Base-by-base conservation (phyloP, 2,888 invertebrate genomes). In the Sphaerophoria taeniata region DNA sequence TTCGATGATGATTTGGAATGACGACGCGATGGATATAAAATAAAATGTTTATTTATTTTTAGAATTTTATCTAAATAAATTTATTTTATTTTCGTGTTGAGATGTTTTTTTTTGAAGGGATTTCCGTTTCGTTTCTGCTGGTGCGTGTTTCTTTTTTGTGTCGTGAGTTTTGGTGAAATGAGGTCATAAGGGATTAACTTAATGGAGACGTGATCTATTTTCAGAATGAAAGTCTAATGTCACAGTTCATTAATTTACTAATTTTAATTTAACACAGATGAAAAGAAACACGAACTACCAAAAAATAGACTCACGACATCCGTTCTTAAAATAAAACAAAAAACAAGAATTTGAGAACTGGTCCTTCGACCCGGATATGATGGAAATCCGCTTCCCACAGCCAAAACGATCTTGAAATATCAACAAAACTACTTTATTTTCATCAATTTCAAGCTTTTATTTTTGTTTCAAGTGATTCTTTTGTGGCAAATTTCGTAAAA, bases 181-280 rank as follows among this genome's bases (percentile, higher is more conserved):
- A 88, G 89, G 89, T 89, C 89, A 89, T 88, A 87, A 88, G 89
- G 88, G 87, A 88, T 89, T 86, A 87, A 88, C 88, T 87, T 6
- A 16, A 47, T 36, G 36, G 6, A 7, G 31, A 65, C 5, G 53
- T 9, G n/a, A 43, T 39, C 67, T 67, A 53, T 53, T 53, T 53
- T 53, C 4, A 12, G 53, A 51, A 33, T 47, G 4, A 45, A 61
- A 45, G n/a, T 14, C 14, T 74, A 61, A 39, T 79, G 74, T 79
- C 77, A 53, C 74, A 74, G 53, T 74, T 74, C 60, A 79, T 79
- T 55, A 71, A 58, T 63, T 43, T 7, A 24, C 24, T 24, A 24
- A 24, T 24, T 24, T 24, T 24, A 24, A 24, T 24, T 24, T 24
- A 24, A 24, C 24, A 24, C 2, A 24, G 24, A 24, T 24, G 24